These are phyloP conservation scores for Toxotes jaculatrix DNA, from an alignment of 2,113 vertebrate species.

Conservation along the genomic window DNA sequence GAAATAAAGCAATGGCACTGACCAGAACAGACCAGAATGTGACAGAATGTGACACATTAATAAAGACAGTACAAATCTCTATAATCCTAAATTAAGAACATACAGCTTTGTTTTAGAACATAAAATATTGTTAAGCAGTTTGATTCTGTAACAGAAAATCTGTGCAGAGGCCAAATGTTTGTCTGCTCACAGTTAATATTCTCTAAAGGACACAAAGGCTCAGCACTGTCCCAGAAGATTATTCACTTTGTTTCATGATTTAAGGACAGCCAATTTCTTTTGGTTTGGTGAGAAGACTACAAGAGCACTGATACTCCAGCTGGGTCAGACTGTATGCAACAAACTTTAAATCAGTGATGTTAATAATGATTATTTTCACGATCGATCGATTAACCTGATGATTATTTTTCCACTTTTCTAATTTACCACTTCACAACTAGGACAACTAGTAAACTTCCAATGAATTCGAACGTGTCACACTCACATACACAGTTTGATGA, in stretches of 20 bases:
- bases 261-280: neutral
- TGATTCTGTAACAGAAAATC: neutral
- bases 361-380: neutral
- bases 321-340: neutral
- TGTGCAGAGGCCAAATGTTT: too few species aligned
- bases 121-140: neutral
- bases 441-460: neutral
- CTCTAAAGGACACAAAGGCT: too few species aligned
- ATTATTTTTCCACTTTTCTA: neutral
- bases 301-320: neutral
- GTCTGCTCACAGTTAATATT: too few species aligned
- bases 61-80: neutral
- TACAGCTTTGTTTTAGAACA: neutral
- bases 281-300: neutral
- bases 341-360: neutral
- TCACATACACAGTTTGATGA: neutral
- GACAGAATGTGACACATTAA: neutral
- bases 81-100: neutral
- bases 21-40: neutral
- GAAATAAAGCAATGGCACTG: neutral
- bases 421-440: neutral
- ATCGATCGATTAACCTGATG: too few species aligned
- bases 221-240: too few species aligned
- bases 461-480: neutral
- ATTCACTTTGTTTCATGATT: neutral